These are phyloP conservation scores for Odontomachus brunneus DNA, from an alignment of 1,140 invertebrate species.

Conservation along the genomic window DNA sequence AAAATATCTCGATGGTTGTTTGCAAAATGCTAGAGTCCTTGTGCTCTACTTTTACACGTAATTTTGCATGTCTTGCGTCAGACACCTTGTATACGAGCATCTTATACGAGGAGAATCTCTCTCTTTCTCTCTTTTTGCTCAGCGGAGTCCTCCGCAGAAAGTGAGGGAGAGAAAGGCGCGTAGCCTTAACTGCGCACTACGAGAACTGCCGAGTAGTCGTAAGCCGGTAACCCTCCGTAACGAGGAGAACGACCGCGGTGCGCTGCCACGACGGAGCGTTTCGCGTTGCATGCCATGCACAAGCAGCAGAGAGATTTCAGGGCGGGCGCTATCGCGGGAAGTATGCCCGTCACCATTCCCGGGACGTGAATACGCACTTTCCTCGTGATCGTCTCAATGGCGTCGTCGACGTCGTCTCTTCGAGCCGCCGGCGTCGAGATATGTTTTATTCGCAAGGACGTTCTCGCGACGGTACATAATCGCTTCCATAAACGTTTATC, in stretches of 20 bases:
- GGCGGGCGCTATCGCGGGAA: constrained; percentile 7
- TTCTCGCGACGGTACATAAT: neutral
- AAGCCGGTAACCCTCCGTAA: neutral
- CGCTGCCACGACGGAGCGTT: neutral
- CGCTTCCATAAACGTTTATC: neutral
- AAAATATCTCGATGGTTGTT: too few relatives aligned
- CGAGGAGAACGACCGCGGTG: constrained; percentile 1
- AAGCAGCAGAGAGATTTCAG: constrained; percentile 22
- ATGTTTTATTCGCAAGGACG: constrained; percentile 25
- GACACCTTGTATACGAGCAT: constrained; percentile 38
- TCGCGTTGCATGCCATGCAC: constrained; percentile 12
- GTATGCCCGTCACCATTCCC: constrained; percentile 17
- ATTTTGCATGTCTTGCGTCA: too few relatives aligned
- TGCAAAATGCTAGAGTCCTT: too few relatives aligned
- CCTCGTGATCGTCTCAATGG: constrained; percentile 21
- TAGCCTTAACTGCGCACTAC: constrained; percentile 30
- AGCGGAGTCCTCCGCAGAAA: neutral
- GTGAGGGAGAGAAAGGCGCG: too few relatives aligned
- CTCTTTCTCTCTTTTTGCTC: neutral
- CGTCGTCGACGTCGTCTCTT: constrained; percentile 11
- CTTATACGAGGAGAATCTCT: neutral
- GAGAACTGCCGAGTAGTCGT: constrained; percentile 26
- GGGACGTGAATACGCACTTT: constrained; percentile 28
- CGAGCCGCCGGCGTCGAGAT: neutral
- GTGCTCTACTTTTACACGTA: too few relatives aligned